A percentile compares a stretch with the other conserved stretches of the same genome.
Conservation (phyloP, 2,113 vertebrate species). For the Arenaria interpres region DNA sequence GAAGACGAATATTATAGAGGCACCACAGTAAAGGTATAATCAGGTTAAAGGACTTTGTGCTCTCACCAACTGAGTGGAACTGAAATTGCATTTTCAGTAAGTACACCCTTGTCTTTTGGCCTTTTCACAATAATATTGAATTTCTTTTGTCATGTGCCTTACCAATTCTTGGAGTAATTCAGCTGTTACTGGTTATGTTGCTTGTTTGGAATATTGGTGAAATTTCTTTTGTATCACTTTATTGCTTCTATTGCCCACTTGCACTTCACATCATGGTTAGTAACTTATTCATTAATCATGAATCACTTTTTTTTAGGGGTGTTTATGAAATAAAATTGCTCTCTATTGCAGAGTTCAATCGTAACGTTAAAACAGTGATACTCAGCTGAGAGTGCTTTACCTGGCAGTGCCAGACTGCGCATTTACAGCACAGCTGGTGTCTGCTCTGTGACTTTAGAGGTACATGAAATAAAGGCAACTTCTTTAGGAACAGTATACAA, state of each 20-base stretch:
- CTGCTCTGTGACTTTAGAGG: not conserved
- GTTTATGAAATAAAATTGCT: not conserved
- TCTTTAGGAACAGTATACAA: not conserved
- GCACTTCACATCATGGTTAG: not conserved
- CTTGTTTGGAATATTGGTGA: not conserved
- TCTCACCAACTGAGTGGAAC: not conserved
- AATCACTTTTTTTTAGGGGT: not conserved
- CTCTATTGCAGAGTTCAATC: not conserved
- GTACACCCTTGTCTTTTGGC: not conserved
- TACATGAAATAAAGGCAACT: not conserved
- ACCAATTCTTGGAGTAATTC: not conserved
- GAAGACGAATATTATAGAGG: not conserved
- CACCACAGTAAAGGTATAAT: not conserved
- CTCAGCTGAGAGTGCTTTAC: not conserved
- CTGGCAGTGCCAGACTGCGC: not conserved
- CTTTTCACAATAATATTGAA: not conserved
- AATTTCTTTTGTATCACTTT: not conserved
- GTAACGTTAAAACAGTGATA: not conserved
- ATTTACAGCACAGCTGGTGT: not conserved
- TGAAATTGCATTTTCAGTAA: conserved; percentile 31
- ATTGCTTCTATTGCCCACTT: not conserved
- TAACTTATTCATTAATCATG: not conserved
- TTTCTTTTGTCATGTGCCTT: not conserved
- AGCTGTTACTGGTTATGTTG: rapidly evolving
- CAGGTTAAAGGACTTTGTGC: conserved; percentile 17